These are phyloP conservation scores for Euthynnus affinis DNA, from an alignment of 2,797 vertebrate species.

Conservation along the genomic window DNA sequence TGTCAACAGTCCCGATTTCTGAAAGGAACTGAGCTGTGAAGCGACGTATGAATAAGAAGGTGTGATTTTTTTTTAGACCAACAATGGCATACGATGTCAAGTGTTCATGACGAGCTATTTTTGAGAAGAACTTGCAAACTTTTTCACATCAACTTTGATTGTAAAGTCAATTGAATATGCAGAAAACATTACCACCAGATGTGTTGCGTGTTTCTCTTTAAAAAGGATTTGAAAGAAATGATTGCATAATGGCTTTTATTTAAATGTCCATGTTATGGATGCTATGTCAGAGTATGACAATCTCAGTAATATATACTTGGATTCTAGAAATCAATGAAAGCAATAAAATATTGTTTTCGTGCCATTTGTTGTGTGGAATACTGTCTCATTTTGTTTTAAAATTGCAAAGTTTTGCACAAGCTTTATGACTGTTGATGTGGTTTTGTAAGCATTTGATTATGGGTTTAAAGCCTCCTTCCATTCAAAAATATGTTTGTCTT, in stretches of 20 bases:
- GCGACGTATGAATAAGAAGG: constrained; percentile 52
- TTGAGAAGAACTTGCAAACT: constrained; percentile 65
- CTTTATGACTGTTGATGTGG: neutral
- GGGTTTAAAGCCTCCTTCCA: too few species aligned
- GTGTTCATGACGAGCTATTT: constrained; percentile 68
- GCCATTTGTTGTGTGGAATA: neutral
- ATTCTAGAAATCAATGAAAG: constrained; percentile 15
- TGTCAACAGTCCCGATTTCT: constrained; percentile 49
- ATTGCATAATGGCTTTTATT: constrained; percentile 68
- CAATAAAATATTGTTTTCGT: constrained; percentile 1
- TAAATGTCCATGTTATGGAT: constrained; percentile 32
- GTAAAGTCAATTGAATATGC: constrained; percentile 63
- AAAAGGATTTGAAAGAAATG: constrained; percentile 67
- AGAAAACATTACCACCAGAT: constrained; percentile 59
- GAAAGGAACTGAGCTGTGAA: constrained; percentile 51
- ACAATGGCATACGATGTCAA: constrained; percentile 44
- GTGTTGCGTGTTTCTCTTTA: constrained; percentile 73
- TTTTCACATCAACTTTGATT: constrained; percentile 68
- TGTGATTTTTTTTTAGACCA: constrained; percentile 57
- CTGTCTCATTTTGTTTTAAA: neutral
- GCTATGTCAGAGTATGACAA: constrained; percentile 27
- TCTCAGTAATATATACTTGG: constrained; percentile 28
- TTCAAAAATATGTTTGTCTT: too few species aligned
- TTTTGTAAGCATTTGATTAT: neutral
- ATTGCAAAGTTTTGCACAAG: neutral